phyloP scores from a whole-genome alignment of 1,140 invertebrate genomes.

The Sycophaga agraensis region DNA sequence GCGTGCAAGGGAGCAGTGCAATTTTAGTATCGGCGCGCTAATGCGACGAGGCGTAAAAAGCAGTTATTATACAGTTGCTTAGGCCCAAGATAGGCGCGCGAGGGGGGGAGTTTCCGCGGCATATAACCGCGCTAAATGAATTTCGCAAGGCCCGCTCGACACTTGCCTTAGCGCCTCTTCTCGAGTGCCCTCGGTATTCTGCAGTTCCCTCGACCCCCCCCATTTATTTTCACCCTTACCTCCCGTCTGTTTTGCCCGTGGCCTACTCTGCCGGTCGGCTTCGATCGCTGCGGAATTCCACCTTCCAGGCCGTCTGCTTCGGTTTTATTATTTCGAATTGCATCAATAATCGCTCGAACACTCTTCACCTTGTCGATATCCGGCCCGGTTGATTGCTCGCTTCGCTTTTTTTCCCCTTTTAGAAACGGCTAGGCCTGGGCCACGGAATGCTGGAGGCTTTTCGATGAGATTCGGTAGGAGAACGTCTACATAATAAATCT shows the following conservation, averaged over 20 bases:
- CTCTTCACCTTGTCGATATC: too few species aligned
- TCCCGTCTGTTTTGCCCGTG: neutral
- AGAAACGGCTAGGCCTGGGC: neutral
- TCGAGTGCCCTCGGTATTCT: neutral
- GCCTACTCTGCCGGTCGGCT: too few species aligned
- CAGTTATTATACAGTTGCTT: conserved; percentile 13
- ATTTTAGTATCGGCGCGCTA: conserved; percentile 16
- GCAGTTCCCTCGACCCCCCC: neutral
- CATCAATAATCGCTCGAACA: too few species aligned
- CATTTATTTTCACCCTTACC: neutral
- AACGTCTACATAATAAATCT: too few species aligned
- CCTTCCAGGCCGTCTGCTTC: too few species aligned
- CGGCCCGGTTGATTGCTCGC: too few species aligned
- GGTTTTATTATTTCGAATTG: too few species aligned
- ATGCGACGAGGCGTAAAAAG: conserved; percentile 25
- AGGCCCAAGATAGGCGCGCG: neutral
- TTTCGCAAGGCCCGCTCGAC: conserved; percentile 15
- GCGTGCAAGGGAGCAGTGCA: neutral
- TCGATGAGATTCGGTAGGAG: too few species aligned
- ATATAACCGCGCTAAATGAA: conserved; percentile 23
- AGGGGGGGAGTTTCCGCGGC: neutral
- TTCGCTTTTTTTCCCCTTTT: too few species aligned
- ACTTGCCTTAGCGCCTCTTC: neutral
- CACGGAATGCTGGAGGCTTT: too few species aligned
- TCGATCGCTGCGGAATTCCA: too few species aligned